phyloP scores from a whole-genome alignment of 2,888 invertebrate species.

The Watsonalla cultraria region DNA sequence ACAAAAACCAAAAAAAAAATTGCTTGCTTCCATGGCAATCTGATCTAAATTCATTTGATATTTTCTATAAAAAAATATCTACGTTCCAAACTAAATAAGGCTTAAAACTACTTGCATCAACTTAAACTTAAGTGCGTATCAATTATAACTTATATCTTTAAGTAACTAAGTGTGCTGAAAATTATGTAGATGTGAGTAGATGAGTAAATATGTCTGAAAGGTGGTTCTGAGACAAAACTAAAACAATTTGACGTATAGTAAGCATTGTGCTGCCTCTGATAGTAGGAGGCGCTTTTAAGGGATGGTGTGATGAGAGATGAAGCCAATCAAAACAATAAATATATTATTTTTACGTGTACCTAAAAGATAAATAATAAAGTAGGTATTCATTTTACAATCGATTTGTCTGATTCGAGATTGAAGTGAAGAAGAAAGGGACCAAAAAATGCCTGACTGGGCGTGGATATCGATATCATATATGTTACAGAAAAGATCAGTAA shows the following conservation, averaged over 20 bases:
- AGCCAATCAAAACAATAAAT: background rate
- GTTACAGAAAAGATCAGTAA: too few relatives aligned
- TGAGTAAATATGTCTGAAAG: background rate
- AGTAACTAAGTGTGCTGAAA: background rate
- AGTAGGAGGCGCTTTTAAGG: constrained; percentile 25
- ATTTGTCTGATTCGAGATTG: too few relatives aligned
- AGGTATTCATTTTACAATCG: too few relatives aligned
- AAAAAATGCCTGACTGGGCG: too few relatives aligned
- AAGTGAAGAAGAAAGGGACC: too few relatives aligned
- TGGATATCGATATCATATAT: too few relatives aligned
- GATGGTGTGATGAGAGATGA: constrained; percentile 26
- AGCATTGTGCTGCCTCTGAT: constrained; percentile 19
- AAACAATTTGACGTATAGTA: constrained; percentile 6
- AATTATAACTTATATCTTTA: background rate
- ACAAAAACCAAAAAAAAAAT: too few relatives aligned
- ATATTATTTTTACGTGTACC: background rate
- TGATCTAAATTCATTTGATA: too few relatives aligned
- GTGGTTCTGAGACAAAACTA: background rate
- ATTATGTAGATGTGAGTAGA: background rate
- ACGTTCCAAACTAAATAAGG: too few relatives aligned
- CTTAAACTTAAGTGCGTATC: background rate
- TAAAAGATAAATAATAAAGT: too few relatives aligned
- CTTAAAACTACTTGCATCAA: background rate
- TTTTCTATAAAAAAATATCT: too few relatives aligned
- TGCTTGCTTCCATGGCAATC: too few relatives aligned